phyloP scores from a whole-genome alignment of 2,113 vertebrate genomes.

The Hippolais icterina region DNA sequence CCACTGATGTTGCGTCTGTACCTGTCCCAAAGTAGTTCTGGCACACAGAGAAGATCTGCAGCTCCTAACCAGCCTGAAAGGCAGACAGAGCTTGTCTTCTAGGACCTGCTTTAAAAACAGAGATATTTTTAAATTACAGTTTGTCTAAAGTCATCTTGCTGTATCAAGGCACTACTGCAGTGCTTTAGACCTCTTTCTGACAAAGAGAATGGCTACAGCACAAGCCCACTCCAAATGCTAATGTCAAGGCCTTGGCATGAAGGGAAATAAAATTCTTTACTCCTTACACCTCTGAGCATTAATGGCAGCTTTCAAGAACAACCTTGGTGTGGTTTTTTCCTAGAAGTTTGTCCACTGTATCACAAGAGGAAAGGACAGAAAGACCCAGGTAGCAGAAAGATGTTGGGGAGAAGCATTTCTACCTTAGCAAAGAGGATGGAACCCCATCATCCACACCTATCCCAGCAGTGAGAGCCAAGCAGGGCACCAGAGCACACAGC shows the following conservation, averaged over 20 bases:
- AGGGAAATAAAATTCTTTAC: neutral
- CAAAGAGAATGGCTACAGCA: neutral
- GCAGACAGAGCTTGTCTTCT: neutral
- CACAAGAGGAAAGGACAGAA: neutral
- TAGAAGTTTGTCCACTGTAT: neutral
- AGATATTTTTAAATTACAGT: neutral
- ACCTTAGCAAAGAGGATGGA: neutral
- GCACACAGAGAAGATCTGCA: neutral
- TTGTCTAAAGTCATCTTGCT: neutral
- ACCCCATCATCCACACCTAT: neutral
- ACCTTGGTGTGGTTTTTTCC: neutral
- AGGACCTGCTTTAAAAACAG: neutral
- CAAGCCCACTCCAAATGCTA: neutral
- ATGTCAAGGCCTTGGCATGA: neutral
- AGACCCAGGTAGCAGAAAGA: neutral
- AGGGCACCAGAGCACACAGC: neutral
- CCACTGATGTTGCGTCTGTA: neutral
- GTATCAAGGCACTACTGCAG: neutral
- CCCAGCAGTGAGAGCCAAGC: fast-evolving
- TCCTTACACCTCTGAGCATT: neutral
- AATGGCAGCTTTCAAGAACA: neutral
- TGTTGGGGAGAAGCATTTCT: neutral
- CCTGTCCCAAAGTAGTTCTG: neutral
- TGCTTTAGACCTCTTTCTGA: neutral
- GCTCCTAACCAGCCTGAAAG: neutral